phyloP scores from a whole-genome alignment of 2,888 invertebrate genomes.

The Sthenelais limicola region DNA sequence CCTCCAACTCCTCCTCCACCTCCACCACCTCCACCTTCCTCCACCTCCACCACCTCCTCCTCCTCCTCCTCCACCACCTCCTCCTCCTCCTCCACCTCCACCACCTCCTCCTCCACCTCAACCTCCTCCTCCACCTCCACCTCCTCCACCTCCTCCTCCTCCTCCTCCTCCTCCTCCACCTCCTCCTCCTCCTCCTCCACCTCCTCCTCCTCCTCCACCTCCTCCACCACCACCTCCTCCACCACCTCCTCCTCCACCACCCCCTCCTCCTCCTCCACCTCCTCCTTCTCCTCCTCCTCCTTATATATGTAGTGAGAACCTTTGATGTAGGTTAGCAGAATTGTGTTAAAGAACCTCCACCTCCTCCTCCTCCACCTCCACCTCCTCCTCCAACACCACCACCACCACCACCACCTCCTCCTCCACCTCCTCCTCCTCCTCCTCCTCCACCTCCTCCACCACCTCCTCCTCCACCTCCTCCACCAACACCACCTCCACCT shows the following conservation, averaged over 20 bases:
- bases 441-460: slow-evolving; percentile 7
- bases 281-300: slow-evolving; percentile 13
- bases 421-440: neutral
- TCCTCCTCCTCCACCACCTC: slow-evolving; percentile 11
- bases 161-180: slow-evolving; percentile 15
- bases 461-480: slow-evolving; percentile 20
- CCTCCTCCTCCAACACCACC: too few species aligned
- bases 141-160: slow-evolving; percentile 15
- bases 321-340: too few species aligned
- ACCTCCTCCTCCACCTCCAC: neutral
- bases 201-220: slow-evolving; percentile 11
- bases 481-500: too few species aligned
- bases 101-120: too few species aligned
- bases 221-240: slow-evolving; percentile 37
- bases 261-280: neutral
- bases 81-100: slow-evolving; percentile 7
- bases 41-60: too few species aligned
- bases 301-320: neutral
- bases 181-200: slow-evolving; percentile 15
- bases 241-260: slow-evolving; percentile 33
- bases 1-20: too few species aligned
- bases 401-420: too few species aligned
- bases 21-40: too few species aligned
- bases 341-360: too few species aligned
- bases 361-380: neutral